Evolutionary conservation across 2,113 vertebrate genomes (phyloP).

Genomic region (Panurus biarmicus): DNA sequence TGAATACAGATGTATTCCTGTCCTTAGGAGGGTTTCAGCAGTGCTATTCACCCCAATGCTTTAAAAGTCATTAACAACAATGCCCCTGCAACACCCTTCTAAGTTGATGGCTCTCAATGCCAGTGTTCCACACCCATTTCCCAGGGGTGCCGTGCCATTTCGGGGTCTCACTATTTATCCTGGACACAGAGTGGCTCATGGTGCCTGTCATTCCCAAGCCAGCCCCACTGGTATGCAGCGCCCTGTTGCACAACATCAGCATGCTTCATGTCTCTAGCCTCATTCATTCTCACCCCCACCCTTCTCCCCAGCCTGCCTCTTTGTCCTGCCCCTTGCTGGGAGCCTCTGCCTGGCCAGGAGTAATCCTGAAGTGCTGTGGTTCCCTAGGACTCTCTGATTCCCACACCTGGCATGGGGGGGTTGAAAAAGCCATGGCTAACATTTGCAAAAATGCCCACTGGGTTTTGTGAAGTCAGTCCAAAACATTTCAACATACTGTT

Average conservation of each 20-base stretch:
- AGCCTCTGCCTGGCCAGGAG: not conserved
- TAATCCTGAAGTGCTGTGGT: not conserved
- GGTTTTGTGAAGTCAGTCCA: not conserved
- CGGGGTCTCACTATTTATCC: not conserved
- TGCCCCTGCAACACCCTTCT: not conserved
- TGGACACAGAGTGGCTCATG: not conserved
- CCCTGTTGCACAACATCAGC: not conserved
- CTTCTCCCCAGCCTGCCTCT: not conserved
- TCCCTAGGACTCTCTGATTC: not conserved
- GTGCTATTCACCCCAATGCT: not conserved
- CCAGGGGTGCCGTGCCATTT: not conserved
- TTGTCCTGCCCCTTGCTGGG: not conserved
- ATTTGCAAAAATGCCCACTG: not conserved
- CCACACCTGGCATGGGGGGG: accelerated
- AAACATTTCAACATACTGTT: not conserved
- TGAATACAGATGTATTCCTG: not conserved
- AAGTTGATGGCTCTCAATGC: not conserved
- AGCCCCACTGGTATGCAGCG: not conserved
- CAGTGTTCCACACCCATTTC: not conserved
- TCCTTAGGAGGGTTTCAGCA: not conserved
- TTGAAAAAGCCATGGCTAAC: not conserved
- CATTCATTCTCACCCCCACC: not conserved
- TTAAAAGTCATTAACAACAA: not conserved
- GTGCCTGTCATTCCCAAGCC: not conserved
- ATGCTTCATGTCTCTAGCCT: not conserved